Evolutionary conservation across 1,140 invertebrate genomes (phyloP), one percentile per base, ranked within the genome.

Genomic region (Drosophila persimilis): DNA sequence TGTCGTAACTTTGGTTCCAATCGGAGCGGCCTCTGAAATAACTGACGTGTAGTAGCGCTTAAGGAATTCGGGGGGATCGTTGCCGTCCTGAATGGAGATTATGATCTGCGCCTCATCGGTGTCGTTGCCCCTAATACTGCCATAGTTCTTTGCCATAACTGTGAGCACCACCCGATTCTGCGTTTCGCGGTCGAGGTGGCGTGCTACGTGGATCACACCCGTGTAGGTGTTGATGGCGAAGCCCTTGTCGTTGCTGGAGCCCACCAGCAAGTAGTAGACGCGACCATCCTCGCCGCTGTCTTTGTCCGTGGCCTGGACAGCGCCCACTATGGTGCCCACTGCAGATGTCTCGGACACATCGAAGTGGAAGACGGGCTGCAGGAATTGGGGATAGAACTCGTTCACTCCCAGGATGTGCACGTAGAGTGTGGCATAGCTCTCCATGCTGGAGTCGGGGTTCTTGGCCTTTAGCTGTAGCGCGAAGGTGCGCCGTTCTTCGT

Each of bases 31-130:
- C 92, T 99, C 98, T 15, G 95, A 95, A 6, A 98, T 93, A 31
- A 92, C 93, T 0, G 95, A 94, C 66, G 96, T 94, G 89, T 98
- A 98, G 20, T 94, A 89, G 24, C 93, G 93, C 74, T 96, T 93
- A 8, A 95, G 90, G 90, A 99, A 99, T 91, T 98, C 96, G 0
- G 98, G 98, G 3, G 98, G 97, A 93, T 99, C 97, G 88, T 99
- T 99, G 4, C 97, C 97, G 91, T 99, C 98, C 92, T 98, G 96
- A 56, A 99, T 97, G 1, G 95, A 96, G 59, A 99, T 96, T 26
- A 97, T 96, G 0, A 99, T 96, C 92, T 97, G 96, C 4, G 97
- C 97, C 91, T 97, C 97, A 90, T 99, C 98, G 0, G 97, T 98
- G 85, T 99, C 98, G 91, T 99, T 98, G 7, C 97, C 97, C 44